Evolutionary conservation across 2,888 invertebrate genomes (phyloP).

Genomic region (Sialis fuliginosa): DNA sequence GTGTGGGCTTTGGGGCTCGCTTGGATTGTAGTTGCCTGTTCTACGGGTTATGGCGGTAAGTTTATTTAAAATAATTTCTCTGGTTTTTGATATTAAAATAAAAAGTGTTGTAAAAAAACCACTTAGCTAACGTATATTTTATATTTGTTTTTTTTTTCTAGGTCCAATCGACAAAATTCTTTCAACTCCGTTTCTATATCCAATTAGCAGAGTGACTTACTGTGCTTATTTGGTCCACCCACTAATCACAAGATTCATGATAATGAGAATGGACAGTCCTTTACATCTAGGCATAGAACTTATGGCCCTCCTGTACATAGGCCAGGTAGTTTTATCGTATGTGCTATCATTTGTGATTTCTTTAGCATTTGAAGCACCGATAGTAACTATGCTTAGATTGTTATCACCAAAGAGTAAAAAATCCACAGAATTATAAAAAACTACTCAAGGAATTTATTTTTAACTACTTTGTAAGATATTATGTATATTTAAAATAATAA

Average conservation of each 20-base stretch:
- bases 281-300: conserved; percentile 62
- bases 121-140: too few relatives aligned
- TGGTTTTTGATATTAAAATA: too few relatives aligned
- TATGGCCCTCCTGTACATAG: conserved; percentile 63
- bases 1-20: conserved; percentile 66
- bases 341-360: conserved; percentile 61
- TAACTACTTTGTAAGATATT: too few relatives aligned
- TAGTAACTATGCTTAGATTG: conserved; percentile 47
- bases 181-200: conserved; percentile 61
- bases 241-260: conserved; percentile 59
- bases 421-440: not conserved
- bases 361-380: conserved; percentile 67
- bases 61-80: not conserved
- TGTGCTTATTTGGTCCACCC: conserved; percentile 77
- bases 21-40: conserved; percentile 74
- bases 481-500: too few relatives aligned
- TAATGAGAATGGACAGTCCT: conserved; percentile 67
- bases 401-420: not conserved
- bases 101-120: too few relatives aligned
- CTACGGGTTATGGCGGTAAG: conserved; percentile 64
- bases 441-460: too few relatives aligned
- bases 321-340: conserved; percentile 66
- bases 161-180: conserved; percentile 51
- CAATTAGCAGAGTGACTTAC: conserved; percentile 73
- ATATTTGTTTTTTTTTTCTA: conserved; percentile 15